Base-by-base conservation (phyloP, 2,113 vertebrate species). In the Ploceus nigricollis region DNA sequence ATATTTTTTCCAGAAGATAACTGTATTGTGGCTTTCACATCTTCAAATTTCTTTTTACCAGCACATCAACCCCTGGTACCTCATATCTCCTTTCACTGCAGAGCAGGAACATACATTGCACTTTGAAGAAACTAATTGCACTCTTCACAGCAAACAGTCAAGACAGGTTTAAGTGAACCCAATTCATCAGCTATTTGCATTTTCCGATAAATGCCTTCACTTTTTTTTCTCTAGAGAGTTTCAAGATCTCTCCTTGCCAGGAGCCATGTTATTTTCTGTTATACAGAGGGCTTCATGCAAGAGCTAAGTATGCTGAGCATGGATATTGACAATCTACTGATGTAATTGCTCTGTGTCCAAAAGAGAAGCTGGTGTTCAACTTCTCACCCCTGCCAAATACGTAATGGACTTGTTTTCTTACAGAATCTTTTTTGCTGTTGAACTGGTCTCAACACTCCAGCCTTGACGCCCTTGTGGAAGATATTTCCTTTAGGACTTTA, bases 321-420 rank as follows among this genome's bases (percentile, higher is more conserved):
- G 70, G 72, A 58, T 96, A 94, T 94, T 95, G 96, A 95, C 82
- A 94, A 89, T 79, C 90, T 96, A 61, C 73, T 90, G 15, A n/a
- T 51, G 27, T 87, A 92, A 97, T 96, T 97, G 89, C 70, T 90
- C 51, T 82, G 70, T 91, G 87, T 97, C 78, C 56, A 88, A 96
- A 97, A 89, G 11, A 92, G 51, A 44, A 94, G 93, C 60, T 10
- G 24, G 54, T 91, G 80, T 95, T 97, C 80, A 77, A 5, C 90
- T 96, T 92, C 47, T 97, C 76, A 91, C 94, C 58, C 31, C 33
- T 96, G n/a, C 15, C 48, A 87, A 95, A 95, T 57, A 87, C 5
- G 22, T 90, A 42, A 47, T 63, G 50, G 39, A 3, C 35, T 73
- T 91, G 4, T 3, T 51, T 78, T 90, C 53, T 85, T 45, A 47